These are phyloP conservation scores for Gnatocerus cornutus DNA, from an alignment of 2,888 invertebrate species.

Conservation along the genomic window DNA sequence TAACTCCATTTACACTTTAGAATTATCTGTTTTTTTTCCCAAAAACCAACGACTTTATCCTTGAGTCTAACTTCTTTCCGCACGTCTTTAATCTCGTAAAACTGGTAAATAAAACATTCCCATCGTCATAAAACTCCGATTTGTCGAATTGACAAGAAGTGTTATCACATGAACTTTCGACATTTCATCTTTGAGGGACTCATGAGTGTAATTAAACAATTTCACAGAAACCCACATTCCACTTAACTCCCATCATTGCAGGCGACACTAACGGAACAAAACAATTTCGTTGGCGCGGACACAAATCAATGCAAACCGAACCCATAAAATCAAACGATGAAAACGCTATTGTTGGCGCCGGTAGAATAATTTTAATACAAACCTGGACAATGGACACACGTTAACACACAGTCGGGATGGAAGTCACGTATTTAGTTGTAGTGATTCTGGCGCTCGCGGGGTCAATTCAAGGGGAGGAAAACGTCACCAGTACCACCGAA, in stretches of 20 bases:
- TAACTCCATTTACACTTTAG: neutral
- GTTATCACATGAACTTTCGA: conserved; percentile 34
- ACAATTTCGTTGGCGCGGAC: conserved; percentile 17
- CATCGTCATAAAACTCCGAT: neutral
- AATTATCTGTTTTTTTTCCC: neutral
- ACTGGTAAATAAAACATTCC: neutral
- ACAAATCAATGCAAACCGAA: conserved; percentile 11
- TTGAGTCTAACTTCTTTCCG: neutral
- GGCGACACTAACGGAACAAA: conserved; percentile 14
- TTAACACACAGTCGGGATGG: conserved; percentile 18
- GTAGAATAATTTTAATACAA: conserved; percentile 19
- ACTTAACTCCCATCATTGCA: conserved; percentile 18
- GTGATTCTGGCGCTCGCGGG: neutral
- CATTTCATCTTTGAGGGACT: conserved; percentile 9
- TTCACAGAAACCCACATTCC: conserved; percentile 31
- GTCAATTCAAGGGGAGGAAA: neutral
- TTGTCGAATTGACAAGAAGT: neutral
- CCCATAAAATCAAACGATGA: neutral
- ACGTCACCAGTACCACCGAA: neutral
- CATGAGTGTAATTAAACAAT: conserved; percentile 41
- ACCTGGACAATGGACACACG: conserved; percentile 18
- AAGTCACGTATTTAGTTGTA: conserved; percentile 7
- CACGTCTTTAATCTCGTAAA: neutral
- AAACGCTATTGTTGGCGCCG: conserved; percentile 4
- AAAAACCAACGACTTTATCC: too few relatives aligned